Evolutionary conservation across 2,797 vertebrate genomes (phyloP), one percentile per base, ranked within the genome.

Genomic region (Danio tinwini): DNA sequence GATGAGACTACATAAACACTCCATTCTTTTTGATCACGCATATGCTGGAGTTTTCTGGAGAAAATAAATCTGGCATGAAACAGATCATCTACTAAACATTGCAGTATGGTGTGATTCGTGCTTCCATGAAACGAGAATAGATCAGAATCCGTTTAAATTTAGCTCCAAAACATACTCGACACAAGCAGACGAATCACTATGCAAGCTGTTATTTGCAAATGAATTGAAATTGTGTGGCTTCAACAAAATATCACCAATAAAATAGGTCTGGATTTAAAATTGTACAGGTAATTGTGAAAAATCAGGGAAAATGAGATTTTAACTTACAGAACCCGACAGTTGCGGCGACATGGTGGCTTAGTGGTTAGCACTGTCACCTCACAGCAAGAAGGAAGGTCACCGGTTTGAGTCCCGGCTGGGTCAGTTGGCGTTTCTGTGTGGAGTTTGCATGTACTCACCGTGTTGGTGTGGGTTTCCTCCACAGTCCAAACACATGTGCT

Each of bases 41-140:
- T 59, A 61, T 8, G 29, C 29, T 29, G 61, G n/a, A 17, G 61
- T 42, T 42, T 42, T n/a, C 8, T 11, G 9, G n/a, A 11, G 12
- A 1, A 37, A 59, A 59, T 3, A 7, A 59, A 37, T 5, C 21
- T 17, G 47, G 47, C 29, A 39, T 69, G 16, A 69, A 52, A 52
- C 65, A 1, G 14, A 49, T 37, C 14, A 68, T 39, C 47, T 1
- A 0, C 37, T 39, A 29, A 63, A 40, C 7, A 16, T n/a, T 62
- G 59, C 61, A 63, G 61, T 63, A 63, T 63, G 9, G 45, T 62
- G 16, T 16, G 4, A 62, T n/a, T 59, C 42, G 39, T 40, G 42
- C 10, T 62, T 37, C 39, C 59, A 62, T 21, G 13, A 29, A 59
- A 59, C 13, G 21, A 61, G 0, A 56, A 19, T 5, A 0, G 5